phyloP scores from a whole-genome alignment of 2,797 vertebrate genomes.

The Chelonia mydas region DNA sequence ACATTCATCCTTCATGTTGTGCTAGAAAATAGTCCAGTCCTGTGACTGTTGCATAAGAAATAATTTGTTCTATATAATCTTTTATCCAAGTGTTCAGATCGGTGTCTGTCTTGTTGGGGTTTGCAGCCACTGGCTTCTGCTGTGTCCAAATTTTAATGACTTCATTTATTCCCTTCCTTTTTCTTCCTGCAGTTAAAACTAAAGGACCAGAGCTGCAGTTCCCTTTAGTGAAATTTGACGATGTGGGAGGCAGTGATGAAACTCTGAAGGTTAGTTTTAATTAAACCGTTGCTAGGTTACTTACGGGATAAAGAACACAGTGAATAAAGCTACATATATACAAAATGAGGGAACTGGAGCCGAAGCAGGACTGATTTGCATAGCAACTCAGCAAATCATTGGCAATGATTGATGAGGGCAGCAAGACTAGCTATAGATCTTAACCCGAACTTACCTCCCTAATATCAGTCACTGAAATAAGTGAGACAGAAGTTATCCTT shows the following conservation, averaged over 20 bases:
- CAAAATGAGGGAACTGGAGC: background rate
- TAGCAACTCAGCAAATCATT: background rate
- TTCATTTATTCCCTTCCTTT: background rate
- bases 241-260: conserved; percentile 92
- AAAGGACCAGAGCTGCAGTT: conserved; percentile 83
- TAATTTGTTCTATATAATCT: background rate
- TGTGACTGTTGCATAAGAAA: background rate
- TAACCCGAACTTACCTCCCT: background rate
- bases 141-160: background rate
- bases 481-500: background rate
- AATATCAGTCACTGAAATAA: background rate
- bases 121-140: background rate
- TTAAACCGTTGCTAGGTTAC: background rate
- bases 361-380: background rate
- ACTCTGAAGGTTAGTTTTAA: conserved; percentile 86
- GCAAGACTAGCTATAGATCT: background rate
- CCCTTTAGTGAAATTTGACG: conserved; percentile 89
- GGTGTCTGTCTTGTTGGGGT: background rate
- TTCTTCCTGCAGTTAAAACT: conserved; percentile 77
- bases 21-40: background rate
- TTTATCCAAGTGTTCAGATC: background rate
- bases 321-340: background rate
- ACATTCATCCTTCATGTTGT: background rate
- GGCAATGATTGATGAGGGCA: background rate
- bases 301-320: background rate